Evolutionary conservation across 2,888 invertebrate genomes (phyloP).

Genomic region (Germaria angustata): DNA sequence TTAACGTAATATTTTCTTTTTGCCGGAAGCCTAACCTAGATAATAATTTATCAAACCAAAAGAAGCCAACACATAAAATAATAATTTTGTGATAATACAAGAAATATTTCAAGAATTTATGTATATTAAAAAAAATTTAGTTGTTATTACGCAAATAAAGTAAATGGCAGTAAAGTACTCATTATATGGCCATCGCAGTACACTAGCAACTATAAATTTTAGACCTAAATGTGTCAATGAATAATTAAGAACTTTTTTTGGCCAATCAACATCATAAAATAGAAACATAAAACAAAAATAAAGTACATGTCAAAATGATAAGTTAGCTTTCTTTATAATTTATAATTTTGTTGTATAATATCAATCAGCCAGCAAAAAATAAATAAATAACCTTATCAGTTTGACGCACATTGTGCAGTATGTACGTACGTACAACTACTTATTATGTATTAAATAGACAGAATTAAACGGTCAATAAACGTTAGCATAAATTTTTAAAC

Average conservation of each 20-base stretch:
- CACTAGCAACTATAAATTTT: background rate
- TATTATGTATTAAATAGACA: background rate
- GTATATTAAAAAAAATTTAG: background rate
- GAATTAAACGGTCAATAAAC: constrained; percentile 30
- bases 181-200: constrained; percentile 5
- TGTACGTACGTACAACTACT: background rate
- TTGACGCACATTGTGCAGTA: background rate
- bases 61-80: constrained; percentile 27
- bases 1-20: constrained; percentile 1
- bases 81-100: background rate
- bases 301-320: background rate
- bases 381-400: background rate
- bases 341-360: too few relatives aligned
- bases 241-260: constrained; percentile 7
- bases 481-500: background rate
- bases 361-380: too few relatives aligned
- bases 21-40: constrained; percentile 64
- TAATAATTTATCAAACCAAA: constrained; percentile 40
- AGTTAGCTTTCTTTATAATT: background rate
- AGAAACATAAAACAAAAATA: background rate
- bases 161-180: background rate
- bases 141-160: background rate
- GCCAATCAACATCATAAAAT: background rate
- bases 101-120: constrained; percentile 52
- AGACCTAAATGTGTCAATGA: constrained; percentile 8